Conservation (phyloP, 2,888 invertebrate species). For the Alcis repandata region DNA sequence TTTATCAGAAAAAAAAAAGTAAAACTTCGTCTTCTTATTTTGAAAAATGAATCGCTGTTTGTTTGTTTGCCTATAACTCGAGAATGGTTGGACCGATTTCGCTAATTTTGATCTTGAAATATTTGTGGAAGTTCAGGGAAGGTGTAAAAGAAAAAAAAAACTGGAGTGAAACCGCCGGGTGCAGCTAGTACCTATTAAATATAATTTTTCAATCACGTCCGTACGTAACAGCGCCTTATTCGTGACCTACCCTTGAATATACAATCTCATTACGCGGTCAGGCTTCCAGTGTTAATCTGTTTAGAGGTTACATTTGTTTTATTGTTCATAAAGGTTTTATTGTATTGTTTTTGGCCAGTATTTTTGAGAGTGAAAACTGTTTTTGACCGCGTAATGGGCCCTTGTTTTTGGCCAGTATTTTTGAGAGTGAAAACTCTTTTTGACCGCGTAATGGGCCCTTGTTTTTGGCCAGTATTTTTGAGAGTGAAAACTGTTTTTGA, state of each 20-base stretch:
- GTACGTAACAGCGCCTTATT: background rate
- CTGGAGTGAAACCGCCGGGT: too few species aligned
- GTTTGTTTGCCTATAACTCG: too few species aligned
- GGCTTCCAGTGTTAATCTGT: constrained; percentile 22
- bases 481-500: background rate
- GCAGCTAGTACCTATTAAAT: too few species aligned
- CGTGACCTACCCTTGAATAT: constrained; percentile 17
- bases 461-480: background rate
- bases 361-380: background rate
- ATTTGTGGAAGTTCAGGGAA: too few species aligned
- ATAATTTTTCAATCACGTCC: background rate
- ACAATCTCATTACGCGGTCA: constrained; percentile 24
- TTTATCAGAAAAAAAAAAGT: too few species aligned
- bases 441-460: too few species aligned
- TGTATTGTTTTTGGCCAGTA: background rate
- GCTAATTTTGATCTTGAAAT: background rate
- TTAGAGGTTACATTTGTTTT: constrained; percentile 1
- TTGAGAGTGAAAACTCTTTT: background rate
- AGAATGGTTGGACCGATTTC: too few species aligned
- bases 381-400: too few species aligned
- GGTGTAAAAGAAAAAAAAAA: too few species aligned
- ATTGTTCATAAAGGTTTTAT: too few species aligned
- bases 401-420: background rate
- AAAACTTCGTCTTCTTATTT: too few species aligned
- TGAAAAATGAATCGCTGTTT: too few species aligned